A percentile compares a stretch with the other conserved stretches of the same genome.
Conservation (phyloP, 2,113 vertebrate species). For the Pontoporia blainvillei region DNA sequence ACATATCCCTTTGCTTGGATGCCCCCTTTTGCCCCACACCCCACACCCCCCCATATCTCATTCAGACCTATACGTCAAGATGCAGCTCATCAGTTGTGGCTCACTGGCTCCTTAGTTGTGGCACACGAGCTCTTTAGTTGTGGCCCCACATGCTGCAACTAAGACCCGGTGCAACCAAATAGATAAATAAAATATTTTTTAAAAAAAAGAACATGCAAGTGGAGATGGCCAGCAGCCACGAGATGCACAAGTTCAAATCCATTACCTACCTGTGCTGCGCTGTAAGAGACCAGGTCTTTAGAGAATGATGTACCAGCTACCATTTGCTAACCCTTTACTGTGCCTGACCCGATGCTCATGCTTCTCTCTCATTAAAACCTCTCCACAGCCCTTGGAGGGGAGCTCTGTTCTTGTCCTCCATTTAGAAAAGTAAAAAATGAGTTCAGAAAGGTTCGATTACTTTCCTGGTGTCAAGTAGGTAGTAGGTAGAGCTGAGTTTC, state of each 20-base stretch:
- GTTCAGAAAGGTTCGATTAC: background rate
- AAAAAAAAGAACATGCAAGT: too few species aligned
- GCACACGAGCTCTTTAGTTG: too few species aligned
- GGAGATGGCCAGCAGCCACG: background rate
- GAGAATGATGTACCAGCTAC: background rate
- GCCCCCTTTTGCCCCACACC: too few species aligned
- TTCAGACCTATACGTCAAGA: background rate
- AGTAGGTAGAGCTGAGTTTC: background rate
- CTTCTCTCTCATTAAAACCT: background rate
- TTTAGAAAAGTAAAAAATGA: background rate
- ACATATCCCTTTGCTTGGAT: too few species aligned
- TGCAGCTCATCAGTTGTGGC: background rate
- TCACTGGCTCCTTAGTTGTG: too few species aligned
- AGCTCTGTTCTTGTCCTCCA: background rate
- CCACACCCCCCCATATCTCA: too few species aligned
- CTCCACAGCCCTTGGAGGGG: background rate
- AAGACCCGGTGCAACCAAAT: too few species aligned
- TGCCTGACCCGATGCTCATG: background rate
- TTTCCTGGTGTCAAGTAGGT: background rate
- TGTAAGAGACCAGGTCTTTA: too few species aligned
- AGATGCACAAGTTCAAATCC: background rate
- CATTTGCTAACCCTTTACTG: background rate
- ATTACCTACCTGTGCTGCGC: fast-evolving
- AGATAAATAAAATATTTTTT: too few species aligned
- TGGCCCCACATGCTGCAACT: too few species aligned